phyloP scores from a whole-genome alignment of 1,140 invertebrate species.

The Thrips palmi region DNA sequence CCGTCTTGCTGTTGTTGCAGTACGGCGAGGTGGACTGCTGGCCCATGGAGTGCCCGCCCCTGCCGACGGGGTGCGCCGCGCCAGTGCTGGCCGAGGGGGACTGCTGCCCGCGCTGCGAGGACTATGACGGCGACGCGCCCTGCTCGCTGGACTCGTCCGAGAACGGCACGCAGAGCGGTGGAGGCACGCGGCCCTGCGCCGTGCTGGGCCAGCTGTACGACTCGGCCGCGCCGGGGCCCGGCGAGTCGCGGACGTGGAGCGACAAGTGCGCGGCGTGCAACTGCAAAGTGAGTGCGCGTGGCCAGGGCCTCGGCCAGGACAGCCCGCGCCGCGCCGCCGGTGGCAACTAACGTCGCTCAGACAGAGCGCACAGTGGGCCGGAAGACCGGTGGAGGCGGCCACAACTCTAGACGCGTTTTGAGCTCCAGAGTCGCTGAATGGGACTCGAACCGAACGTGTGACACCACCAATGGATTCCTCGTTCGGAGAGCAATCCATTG shows the following conservation, averaged over 20 bases:
- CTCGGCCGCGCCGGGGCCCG: conserved; percentile 37
- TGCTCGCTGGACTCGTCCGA: conserved; percentile 21
- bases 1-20: conserved; percentile 30
- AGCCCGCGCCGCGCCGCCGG: not conserved
- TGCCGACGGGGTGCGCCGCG: conserved; percentile 45
- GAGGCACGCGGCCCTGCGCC: conserved; percentile 29
- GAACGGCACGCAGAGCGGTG: conserved; percentile 5
- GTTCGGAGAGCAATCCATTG: too few relatives aligned
- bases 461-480: not conserved
- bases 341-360: not conserved
- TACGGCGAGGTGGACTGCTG: conserved; percentile 77
- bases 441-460: conserved; percentile 1
- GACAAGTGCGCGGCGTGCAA: conserved; percentile 55
- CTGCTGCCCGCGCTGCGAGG: conserved; percentile 54
- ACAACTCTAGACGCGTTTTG: too few relatives aligned
- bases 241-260: too few relatives aligned
- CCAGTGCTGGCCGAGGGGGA: conserved; percentile 40
- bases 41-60: conserved; percentile 62
- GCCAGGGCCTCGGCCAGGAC: not conserved
- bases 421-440: not conserved
- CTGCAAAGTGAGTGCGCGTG: conserved; percentile 46
- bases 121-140: conserved; percentile 40
- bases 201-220: conserved; percentile 37
- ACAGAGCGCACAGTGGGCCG: not conserved
- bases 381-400: not conserved